phyloP scores from a whole-genome alignment of 2,797 vertebrate species.

The Manis javanica region DNA sequence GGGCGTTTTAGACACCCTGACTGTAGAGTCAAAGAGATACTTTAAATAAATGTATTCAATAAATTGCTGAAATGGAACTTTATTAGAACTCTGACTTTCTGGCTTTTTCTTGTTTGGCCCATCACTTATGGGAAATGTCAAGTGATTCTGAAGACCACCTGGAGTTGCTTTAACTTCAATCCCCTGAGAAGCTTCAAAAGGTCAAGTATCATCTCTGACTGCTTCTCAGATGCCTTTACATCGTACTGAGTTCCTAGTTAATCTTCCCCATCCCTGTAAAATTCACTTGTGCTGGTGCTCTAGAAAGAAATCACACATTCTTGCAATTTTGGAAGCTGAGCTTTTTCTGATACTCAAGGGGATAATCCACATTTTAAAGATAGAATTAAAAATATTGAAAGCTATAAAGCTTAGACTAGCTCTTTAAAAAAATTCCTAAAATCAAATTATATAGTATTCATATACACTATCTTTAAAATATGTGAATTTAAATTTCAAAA shows the following conservation, averaged over 20 bases:
- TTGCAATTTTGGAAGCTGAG: constrained; percentile 76
- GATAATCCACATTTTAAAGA: constrained; percentile 62
- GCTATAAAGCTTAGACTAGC: constrained; percentile 38
- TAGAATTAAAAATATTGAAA: constrained; percentile 62
- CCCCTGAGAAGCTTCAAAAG: constrained; percentile 77
- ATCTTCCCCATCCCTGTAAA: constrained; percentile 67
- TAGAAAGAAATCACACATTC: constrained; percentile 68
- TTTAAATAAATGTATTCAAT: constrained; percentile 67
- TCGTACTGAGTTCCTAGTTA: constrained; percentile 45
- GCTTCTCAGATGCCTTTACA: constrained; percentile 69
- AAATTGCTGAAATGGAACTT: constrained; percentile 58
- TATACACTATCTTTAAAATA: background rate
- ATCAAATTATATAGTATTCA: constrained; percentile 9
- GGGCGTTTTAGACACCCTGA: background rate
- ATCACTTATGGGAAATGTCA: constrained; percentile 80
- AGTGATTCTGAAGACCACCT: constrained; percentile 82
- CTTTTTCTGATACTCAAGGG: constrained; percentile 65
- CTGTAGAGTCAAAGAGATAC: background rate
- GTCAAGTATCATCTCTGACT: constrained; percentile 76
- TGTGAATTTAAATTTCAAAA: constrained; percentile 17
- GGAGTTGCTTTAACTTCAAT: constrained; percentile 79
- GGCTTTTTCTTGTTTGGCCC: constrained; percentile 67
- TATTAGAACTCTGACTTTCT: constrained; percentile 68
- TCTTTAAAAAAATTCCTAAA: constrained; percentile 53
- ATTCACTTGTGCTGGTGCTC: constrained; percentile 50